These are phyloP conservation scores for Cyanoliseus patagonus DNA, from an alignment of 2,113 vertebrate genomes.

Conservation along the genomic window DNA sequence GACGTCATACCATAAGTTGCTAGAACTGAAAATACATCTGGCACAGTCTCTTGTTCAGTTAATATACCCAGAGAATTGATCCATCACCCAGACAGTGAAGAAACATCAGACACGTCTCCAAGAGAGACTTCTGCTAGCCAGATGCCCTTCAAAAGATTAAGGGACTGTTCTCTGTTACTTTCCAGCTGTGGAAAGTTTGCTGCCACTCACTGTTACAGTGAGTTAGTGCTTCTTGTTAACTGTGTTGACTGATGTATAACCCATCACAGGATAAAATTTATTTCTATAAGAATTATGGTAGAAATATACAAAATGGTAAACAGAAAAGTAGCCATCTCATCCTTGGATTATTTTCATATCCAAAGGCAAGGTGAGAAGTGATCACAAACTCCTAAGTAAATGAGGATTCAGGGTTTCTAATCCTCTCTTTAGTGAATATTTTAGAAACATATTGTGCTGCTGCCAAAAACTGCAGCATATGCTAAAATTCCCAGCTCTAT, in stretches of 20 bases:
- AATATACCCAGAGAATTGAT: not conserved
- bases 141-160: not conserved
- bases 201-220: not conserved
- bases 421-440: constrained; percentile 8
- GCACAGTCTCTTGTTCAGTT: not conserved
- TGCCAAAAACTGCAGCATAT: not conserved
- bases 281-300: not conserved
- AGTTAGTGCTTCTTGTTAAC: not conserved
- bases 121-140: not conserved
- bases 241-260: not conserved
- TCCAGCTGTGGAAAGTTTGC: not conserved
- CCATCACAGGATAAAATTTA: not conserved
- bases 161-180: not conserved
- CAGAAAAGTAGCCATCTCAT: not conserved
- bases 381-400: not conserved
- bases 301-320: not conserved
- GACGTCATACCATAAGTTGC: not conserved
- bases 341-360: not conserved
- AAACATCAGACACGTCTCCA: not conserved
- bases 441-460: not conserved
- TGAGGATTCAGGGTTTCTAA: not conserved
- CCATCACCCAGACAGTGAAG: not conserved
- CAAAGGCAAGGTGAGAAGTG: not conserved
- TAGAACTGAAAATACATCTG: not conserved
- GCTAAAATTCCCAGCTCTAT: not conserved